phyloP scores from a whole-genome alignment of 2,113 vertebrate species.

The Thermophis baileyi region DNA sequence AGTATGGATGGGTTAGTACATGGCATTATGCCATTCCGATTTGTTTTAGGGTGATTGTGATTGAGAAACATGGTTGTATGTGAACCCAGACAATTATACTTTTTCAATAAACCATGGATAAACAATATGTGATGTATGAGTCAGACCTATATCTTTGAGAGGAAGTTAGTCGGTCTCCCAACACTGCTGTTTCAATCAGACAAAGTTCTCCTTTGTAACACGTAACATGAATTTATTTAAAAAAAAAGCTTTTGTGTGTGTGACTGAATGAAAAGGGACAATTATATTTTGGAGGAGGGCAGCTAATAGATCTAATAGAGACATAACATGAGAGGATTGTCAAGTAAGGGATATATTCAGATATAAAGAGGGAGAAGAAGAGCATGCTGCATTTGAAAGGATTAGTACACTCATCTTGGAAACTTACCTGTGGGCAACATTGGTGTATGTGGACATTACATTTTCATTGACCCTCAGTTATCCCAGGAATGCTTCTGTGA shows the following conservation, averaged over 20 bases:
- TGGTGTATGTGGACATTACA: rapidly evolving
- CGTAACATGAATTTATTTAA: background rate
- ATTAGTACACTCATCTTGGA: background rate
- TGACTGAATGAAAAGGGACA: background rate
- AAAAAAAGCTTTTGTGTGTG: background rate
- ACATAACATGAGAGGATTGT: background rate
- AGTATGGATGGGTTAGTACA: background rate
- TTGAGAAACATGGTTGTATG: background rate
- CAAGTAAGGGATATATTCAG: background rate
- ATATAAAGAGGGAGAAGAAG: background rate
- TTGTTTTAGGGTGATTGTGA: background rate
- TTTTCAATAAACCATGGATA: background rate
- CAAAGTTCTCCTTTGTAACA: background rate
- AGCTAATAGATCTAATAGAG: background rate
- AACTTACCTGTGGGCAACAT: background rate
- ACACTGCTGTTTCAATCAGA: background rate
- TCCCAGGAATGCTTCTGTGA: background rate
- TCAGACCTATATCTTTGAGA: background rate
- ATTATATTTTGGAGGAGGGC: background rate
- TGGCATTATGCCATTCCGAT: background rate
- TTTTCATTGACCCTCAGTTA: slow-evolving; percentile 7
- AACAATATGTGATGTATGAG: background rate
- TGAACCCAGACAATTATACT: background rate
- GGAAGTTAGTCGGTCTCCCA: background rate
- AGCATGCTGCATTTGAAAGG: background rate